Evolutionary conservation across 2,113 vertebrate genomes (phyloP), one percentile per base, ranked within the genome.

Genomic region (Cryptoleucopteryx plumbea): DNA sequence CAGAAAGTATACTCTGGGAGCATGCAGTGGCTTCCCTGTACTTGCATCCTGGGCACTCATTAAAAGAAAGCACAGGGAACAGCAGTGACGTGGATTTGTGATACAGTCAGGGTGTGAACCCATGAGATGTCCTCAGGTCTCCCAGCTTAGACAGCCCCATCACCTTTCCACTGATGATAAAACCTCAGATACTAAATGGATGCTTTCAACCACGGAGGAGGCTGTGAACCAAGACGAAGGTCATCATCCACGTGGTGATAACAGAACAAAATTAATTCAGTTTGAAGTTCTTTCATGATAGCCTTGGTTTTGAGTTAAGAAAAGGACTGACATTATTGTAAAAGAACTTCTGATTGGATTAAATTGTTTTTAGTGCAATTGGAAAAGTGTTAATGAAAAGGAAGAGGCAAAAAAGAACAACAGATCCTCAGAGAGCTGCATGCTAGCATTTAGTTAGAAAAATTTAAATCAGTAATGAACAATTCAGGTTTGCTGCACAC

Each of bases 391-490:
- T 94, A 87, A 94, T 94, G 73, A 68, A 88, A 92, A 92, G 42
- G 73, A 89, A 68, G 45, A 95, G 52, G 20, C 11, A 93, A 80
- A 92, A 95, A 89, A 87, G 61, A 86, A 63, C 88, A 95, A 65
- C 78, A 85, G 58, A 68, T 91, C 86, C 86, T 93, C 62, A 75
- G 92, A 94, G 90, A 84, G 48, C 15, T 82, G 25, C 62, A 73
- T 58, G 61, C 36, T 95, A 84, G 16, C 62, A 61, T 92, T 74
- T 82, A 81, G 63, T 83, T 62, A 93, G 77, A 81, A 92, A 91
- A 92, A 94, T 85, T 94, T 97, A 82, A 93, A 94, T 90, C 70
- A 36, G 73, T 93, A 94, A 93, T 85, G 84, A 95, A 82, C 53
- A 82, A 91, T 72, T 85, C 73, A 68, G 56, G 29, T 93, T 97